phyloP scores from a whole-genome alignment of 2,113 vertebrate species.

The Mola mola region DNA sequence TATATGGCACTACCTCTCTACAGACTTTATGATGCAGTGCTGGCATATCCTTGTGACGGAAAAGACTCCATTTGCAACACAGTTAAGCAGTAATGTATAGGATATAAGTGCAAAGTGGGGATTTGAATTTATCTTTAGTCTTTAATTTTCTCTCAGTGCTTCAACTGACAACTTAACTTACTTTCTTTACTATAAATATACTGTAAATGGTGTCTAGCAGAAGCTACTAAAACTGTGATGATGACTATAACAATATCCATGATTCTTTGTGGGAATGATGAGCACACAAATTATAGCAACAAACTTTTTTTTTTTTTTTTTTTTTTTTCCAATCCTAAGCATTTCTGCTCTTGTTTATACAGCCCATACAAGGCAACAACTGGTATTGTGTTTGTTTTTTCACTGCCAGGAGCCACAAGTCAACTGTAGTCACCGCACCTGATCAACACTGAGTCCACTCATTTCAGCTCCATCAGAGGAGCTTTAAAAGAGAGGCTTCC shows the following conservation, averaged over 20 bases:
- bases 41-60: conserved; percentile 56
- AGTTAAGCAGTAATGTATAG: conserved; percentile 59
- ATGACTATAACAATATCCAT: conserved; percentile 18
- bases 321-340: no score
- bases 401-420: conserved; percentile 43
- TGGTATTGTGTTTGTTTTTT: conserved; percentile 10
- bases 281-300: no score
- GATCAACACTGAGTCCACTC: conserved; percentile 58
- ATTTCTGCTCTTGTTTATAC: conserved; percentile 12
- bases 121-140: conserved; percentile 44
- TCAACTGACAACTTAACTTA: conserved; percentile 40
- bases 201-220: conserved; percentile 26
- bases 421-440: conserved; percentile 63
- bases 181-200: conserved; percentile 29
- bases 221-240: conserved; percentile 13
- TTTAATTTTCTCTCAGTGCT: conserved; percentile 39
- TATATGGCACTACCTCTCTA: conserved; percentile 49
- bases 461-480: conserved; percentile 61
- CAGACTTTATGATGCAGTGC: conserved; percentile 55
- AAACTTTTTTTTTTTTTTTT: no score
- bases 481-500: conserved; percentile 61
- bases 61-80: conserved; percentile 64
- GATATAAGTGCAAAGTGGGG: conserved; percentile 27
- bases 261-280: conserved; percentile 10
- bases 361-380: conserved; percentile 18